Conservation (phyloP, 2,797 vertebrate genomes). For the Peromyscus aztecus region DNA sequence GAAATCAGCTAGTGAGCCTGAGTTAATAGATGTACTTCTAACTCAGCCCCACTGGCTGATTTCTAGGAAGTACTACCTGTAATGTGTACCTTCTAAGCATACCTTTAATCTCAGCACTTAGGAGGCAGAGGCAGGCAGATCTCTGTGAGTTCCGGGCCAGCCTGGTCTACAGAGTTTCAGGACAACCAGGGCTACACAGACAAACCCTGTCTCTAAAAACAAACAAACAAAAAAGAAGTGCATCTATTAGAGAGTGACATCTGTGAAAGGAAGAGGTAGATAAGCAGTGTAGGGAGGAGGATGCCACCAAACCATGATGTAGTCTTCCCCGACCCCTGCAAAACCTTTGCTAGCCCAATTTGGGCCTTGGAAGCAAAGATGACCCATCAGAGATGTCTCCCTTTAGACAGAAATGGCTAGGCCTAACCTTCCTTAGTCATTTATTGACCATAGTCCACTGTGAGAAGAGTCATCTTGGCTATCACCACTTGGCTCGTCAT, state of each 20-base stretch:
- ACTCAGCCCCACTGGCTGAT: neutral
- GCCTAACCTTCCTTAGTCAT: neutral
- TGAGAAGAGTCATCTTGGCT: neutral
- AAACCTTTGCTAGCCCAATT: neutral
- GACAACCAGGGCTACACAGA: no score
- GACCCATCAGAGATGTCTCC: neutral
- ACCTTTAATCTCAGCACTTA: no score
- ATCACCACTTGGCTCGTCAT: neutral
- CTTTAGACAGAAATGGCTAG: neutral
- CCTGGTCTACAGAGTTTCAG: no score
- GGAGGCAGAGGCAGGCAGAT: no score
- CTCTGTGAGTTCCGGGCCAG: no score
- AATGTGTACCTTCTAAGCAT: neutral
- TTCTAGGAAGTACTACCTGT: neutral
- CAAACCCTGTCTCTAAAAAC: no score
- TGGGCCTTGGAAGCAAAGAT: neutral
- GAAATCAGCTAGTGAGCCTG: neutral
- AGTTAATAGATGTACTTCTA: neutral
- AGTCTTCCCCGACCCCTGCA: neutral
- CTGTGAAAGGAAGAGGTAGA: neutral
- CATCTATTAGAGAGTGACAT: neutral
- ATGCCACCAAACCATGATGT: neutral
- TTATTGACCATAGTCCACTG: neutral
- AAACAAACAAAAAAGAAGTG: neutral
- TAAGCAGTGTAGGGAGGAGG: neutral